phyloP scores from a whole-genome alignment of 1,140 invertebrate genomes.

The Sitodiplosis mosellana region DNA sequence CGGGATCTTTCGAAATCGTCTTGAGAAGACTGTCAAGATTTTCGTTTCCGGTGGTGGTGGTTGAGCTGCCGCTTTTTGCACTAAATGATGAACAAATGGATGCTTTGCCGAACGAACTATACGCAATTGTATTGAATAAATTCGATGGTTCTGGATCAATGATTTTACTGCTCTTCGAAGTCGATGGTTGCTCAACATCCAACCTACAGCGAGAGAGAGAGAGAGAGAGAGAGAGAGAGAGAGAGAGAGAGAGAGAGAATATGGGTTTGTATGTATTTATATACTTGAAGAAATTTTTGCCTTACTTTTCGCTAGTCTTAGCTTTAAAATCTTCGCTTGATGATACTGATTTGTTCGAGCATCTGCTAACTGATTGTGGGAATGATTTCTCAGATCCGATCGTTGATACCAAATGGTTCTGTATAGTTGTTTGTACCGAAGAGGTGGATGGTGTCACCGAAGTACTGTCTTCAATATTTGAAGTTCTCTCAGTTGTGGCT shows the following conservation, averaged over 20 bases:
- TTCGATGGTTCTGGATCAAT: not conserved
- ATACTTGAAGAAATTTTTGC: too few species aligned
- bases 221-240: too few species aligned
- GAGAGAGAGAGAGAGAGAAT: too few species aligned
- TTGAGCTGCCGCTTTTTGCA: not conserved
- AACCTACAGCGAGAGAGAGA: too few species aligned
- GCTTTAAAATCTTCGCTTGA: constrained; percentile 16
- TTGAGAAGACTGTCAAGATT: constrained; percentile 34
- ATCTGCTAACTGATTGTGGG: constrained; percentile 14
- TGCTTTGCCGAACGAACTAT: constrained; percentile 24
- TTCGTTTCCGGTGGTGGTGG: constrained; percentile 27
- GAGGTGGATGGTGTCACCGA: constrained; percentile 17
- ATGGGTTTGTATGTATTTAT: too few species aligned
- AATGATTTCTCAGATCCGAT: not conserved
- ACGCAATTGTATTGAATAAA: constrained; percentile 6
- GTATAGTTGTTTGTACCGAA: constrained; percentile 22
- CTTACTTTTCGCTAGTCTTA: too few species aligned
- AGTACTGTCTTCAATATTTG: constrained; percentile 10
- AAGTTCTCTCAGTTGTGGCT: constrained; percentile 15
- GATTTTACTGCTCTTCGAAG: not conserved
- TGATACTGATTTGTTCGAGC: constrained; percentile 20
- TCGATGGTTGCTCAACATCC: not conserved
- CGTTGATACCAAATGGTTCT: constrained; percentile 13
- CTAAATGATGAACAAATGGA: constrained; percentile 22
- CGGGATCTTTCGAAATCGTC: constrained; percentile 33